Percentiles rank a stretch among this genome's conserved stretches.
These are phyloP conservation scores for Chymomyza caudatula DNA, from an alignment of 2,888 invertebrate genomes.

Conservation along the genomic window DNA sequence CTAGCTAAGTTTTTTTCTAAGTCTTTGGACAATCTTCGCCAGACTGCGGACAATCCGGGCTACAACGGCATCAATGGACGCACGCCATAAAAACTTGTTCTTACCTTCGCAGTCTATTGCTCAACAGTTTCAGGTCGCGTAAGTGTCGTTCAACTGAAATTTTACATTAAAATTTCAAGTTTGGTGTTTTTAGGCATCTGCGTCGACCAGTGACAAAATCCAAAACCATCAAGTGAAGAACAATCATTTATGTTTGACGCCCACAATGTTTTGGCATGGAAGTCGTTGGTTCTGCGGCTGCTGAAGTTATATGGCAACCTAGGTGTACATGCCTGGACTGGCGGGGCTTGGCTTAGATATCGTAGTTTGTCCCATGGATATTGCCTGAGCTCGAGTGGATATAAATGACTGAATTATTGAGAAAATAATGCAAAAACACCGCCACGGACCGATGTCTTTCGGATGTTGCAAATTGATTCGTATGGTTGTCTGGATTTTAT, in stretches of 20 bases:
- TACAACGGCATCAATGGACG: neutral
- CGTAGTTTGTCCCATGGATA: constrained; percentile 23
- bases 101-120: constrained; percentile 20
- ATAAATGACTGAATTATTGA: constrained; percentile 60
- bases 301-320: constrained; percentile 15
- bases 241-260: constrained; percentile 61
- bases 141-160: constrained; percentile 54
- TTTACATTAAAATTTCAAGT: constrained; percentile 44
- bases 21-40: constrained; percentile 42
- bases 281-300: constrained; percentile 10
- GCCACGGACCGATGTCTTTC: constrained; percentile 24
- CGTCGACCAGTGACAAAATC: constrained; percentile 17
- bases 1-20: constrained; percentile 41
- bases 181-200: constrained; percentile 15
- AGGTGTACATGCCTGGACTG: constrained; percentile 10
- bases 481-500: neutral
- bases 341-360: neutral
- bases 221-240: constrained; percentile 39
- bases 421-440: constrained; percentile 39
- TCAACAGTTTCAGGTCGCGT: constrained; percentile 35
- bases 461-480: constrained; percentile 44
- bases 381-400: constrained; percentile 41
- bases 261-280: constrained; percentile 50
- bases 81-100: constrained; percentile 36
- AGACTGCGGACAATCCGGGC: neutral